A percentile compares a stretch with the other conserved stretches of the same genome.
Conservation (phyloP, 2,113 vertebrate genomes). For the Struthio camelus region DNA sequence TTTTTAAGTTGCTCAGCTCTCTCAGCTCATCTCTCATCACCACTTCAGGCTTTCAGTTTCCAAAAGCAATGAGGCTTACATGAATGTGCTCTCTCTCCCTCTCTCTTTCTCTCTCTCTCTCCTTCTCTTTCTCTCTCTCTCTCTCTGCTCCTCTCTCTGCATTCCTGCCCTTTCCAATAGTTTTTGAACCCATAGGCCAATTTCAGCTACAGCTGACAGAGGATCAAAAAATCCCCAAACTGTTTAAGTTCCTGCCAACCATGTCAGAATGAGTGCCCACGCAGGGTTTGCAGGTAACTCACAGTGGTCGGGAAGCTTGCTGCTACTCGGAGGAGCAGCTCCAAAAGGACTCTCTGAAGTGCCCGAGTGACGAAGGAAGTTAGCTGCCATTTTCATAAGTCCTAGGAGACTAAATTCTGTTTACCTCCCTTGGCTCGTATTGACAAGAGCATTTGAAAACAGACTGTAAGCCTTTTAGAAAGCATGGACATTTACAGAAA, state of each 20-base stretch:
- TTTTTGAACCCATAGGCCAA: background rate
- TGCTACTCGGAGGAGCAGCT: background rate
- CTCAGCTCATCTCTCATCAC: background rate
- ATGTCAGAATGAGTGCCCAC: background rate
- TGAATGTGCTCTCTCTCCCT: background rate
- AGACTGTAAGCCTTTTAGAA: slow-evolving; percentile 20
- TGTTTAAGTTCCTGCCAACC: background rate
- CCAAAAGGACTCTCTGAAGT: background rate
- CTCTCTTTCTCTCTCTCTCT: background rate
- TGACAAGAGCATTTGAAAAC: fast-evolving
- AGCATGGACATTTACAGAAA: background rate
- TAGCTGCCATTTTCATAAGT: slow-evolving; percentile 33
- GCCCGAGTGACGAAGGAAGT: background rate
- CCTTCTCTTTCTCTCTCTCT: background rate
- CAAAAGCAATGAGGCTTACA: background rate
- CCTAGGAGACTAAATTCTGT: slow-evolving; percentile 59
- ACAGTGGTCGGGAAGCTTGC: background rate
- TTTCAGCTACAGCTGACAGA: background rate
- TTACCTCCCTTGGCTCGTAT: slow-evolving; percentile 26
- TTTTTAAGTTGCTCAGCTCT: background rate
- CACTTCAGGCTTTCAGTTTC: background rate
- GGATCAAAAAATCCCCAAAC: background rate
- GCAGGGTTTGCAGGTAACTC: background rate
- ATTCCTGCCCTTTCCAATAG: background rate
- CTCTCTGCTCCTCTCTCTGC: background rate